Evolutionary conservation across 2,888 invertebrate genomes (phyloP).

Genomic region (Orchesellides sinensis): DNA sequence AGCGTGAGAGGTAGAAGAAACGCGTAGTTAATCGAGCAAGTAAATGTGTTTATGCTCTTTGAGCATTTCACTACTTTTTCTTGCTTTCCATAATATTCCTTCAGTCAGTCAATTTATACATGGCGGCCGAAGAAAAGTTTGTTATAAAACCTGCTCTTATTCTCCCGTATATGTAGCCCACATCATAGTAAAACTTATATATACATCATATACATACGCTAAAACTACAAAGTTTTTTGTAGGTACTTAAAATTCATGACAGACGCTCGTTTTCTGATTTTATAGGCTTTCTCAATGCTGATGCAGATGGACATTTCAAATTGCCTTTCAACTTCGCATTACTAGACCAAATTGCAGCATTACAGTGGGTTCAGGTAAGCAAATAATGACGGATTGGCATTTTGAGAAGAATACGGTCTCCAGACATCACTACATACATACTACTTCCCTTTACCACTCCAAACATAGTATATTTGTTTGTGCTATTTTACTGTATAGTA

Average conservation of each 20-base stretch:
- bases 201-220: background rate
- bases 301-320: constrained; percentile 67
- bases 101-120: too few relatives aligned
- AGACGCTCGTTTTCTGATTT: constrained; percentile 19
- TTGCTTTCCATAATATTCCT: background rate
- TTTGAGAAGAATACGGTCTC: too few relatives aligned
- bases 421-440: too few relatives aligned
- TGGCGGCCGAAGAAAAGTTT: too few relatives aligned
- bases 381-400: background rate
- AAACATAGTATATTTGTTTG: too few relatives aligned
- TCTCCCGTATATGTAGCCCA: background rate
- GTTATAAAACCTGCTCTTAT: background rate
- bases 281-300: constrained; percentile 54
- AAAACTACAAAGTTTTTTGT: background rate
- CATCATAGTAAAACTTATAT: background rate
- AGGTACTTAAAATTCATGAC: constrained; percentile 25
- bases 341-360: constrained; percentile 63
- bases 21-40: constrained; percentile 54
- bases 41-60: constrained; percentile 50
- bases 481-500: too few relatives aligned
- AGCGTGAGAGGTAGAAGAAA: constrained; percentile 21
- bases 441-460: too few relatives aligned
- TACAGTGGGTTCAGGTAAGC: constrained; percentile 65
- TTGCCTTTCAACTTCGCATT: constrained; percentile 65
- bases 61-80: constrained; percentile 38